Evolutionary conservation across 2,888 invertebrate species (phyloP), one percentile per base, ranked within the genome.

Genomic region (Diadromus collaris): DNA sequence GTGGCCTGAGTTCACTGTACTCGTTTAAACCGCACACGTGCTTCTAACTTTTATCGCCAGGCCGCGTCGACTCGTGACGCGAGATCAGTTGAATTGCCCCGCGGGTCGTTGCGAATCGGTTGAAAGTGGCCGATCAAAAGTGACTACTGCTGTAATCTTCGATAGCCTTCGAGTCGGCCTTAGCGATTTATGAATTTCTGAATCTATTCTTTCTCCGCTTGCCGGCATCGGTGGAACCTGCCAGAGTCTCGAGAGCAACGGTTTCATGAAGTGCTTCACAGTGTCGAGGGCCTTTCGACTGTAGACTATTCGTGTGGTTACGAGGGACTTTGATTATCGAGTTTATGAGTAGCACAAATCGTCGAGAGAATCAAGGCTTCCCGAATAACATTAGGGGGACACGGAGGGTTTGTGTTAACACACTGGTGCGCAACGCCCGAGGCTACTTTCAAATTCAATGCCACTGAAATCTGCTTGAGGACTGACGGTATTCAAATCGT

Each of bases 11-110:
- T 60, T 70, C 60, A 70, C 70, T 70, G 70, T 60, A 46, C 70
- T 70, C 51, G 51, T 32, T 65, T 44, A 21, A 32, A 58, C 44
- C 70, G 60, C 70, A 70, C 70, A 70, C 70, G 70, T 70, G 70
- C 60, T 70, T 48, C 58, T 44, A 38, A 5, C 58, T 27, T 56
- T 56, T 56, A 56, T 56, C 56, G 54, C 16, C 54, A 7, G 2
- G 5, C 16, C 27, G 29, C 16, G 24, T 29, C 2, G 29, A 29
- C 54, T 60, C 19, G 21, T 41, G 27, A n/a, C 58, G 1, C 4
- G 7, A 44, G 48, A 32, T 34, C 10, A 16, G 41, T 46, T 9
- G 34, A n/a, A 19, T 29, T 67, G 24, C 6, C 7, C 13, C 1
- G 5, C 51, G 10, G 34, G 1, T 16, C 48, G 51, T 19, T 16